Base-by-base conservation (phyloP, 2,113 vertebrate genomes). In the Desmodus rotundus region DNA sequence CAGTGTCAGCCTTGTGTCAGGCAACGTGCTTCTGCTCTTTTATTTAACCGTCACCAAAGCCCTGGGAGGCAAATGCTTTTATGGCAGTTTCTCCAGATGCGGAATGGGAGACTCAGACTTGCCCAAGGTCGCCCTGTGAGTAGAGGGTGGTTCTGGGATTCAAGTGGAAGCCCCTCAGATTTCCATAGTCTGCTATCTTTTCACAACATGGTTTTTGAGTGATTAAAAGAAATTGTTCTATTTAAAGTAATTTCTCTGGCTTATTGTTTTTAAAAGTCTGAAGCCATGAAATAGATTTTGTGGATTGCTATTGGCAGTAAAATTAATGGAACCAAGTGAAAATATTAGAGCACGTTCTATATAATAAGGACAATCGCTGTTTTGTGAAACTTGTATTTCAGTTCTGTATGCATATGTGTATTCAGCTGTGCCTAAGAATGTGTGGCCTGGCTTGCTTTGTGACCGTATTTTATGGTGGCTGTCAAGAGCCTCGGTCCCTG, bases 221-320 rank as follows among this genome's bases (percentile, higher is more conserved):
- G 65, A 82, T 83, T 87, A 87, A 65, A 89, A 81, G 52, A 20
- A 83, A 68, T 68, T 67, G 4, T 93, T 91, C 73, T 67, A 11
- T 89, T 93, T 86, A 92, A 93, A 88, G 14, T 43, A 83, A 14
- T 87, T 87, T 78, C 65, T 77, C 36, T 81, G 31, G 65, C 3
- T n/a, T 85, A 36, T 36, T 87, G 73, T 80, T 83, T 94, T 94
- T 26, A 11, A 91, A 73, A 92, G 6, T 65, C 76, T 95, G 65
- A 54, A 87, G 24, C 31, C 76, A 85, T 52, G 31, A 94, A 95
- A 91, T 68, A 7, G 38, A 81, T 36, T 77, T 91, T 96, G 45
- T 72, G 31, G 38, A 77, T 93, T 89, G 70, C 38, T 72, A 22
- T 41, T 92, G 56, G n/a, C 38, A 80, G 70, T 56, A n/a, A 89